Conservation (phyloP, 2,888 invertebrate species). For the Platynereis dumerilii region DNA sequence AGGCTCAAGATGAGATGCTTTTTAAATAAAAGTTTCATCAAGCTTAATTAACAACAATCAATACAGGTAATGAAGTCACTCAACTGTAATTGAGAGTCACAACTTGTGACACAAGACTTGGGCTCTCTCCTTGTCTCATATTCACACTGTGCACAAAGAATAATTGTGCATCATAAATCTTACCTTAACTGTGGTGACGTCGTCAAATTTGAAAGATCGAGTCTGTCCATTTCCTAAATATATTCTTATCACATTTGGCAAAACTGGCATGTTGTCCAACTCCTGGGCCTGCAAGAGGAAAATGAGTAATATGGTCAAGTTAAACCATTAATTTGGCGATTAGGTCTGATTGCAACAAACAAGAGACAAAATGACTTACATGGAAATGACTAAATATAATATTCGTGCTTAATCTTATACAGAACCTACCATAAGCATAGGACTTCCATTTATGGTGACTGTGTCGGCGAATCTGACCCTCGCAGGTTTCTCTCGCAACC, state of each 20-base stretch:
- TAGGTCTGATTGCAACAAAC: not conserved
- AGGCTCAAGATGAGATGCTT: constrained; percentile 3
- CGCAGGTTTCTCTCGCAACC: constrained; percentile 80
- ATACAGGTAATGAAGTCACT: no score
- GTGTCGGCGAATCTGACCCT: constrained; percentile 87
- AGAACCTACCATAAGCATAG: constrained; percentile 51
- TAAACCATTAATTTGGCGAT: not conserved
- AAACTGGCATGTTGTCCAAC: constrained; percentile 78
- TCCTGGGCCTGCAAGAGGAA: not conserved
- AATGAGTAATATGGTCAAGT: no score
- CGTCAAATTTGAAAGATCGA: constrained; percentile 93
- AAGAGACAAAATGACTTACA: not conserved
- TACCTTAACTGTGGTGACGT: constrained; percentile 81
- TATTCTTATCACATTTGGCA: constrained; percentile 94
- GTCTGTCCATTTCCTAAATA: constrained; percentile 95
- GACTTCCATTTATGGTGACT: constrained; percentile 54
- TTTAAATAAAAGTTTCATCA: no score
- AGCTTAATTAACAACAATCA: no score
- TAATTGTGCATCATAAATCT: no score
- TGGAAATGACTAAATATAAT: no score
- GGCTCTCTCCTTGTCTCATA: no score
- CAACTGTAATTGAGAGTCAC: no score
- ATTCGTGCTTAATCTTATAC: no score
- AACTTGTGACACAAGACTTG: no score
- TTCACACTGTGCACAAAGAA: no score